phyloP scores from a whole-genome alignment of 2,113 vertebrate genomes.

The Choloepus hoffmanni region DNA sequence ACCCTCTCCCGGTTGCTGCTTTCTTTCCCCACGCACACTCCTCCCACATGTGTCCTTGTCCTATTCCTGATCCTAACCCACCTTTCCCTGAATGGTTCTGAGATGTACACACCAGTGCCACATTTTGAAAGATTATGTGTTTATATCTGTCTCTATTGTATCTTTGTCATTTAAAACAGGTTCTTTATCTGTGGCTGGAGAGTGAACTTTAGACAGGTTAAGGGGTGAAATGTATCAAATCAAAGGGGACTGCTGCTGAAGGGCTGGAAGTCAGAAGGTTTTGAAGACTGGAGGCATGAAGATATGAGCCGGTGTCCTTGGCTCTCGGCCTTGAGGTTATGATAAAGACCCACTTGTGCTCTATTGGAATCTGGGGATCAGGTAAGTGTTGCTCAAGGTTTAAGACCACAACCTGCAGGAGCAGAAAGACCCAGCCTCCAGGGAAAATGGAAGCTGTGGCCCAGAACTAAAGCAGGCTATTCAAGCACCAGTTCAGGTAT shows the following conservation, averaged over 20 bases:
- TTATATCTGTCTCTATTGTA: neutral
- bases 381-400: neutral
- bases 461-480: no score
- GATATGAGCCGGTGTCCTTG: rapidly evolving
- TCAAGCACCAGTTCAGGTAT: neutral
- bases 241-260: neutral
- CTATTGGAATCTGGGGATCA: neutral
- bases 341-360: neutral
- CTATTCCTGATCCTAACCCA: rapidly evolving
- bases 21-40: rapidly evolving
- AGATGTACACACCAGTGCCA: rapidly evolving
- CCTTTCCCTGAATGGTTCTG: neutral
- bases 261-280: neutral
- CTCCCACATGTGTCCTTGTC: rapidly evolving
- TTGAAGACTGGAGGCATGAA: no score
- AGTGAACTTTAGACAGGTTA: rapidly evolving
- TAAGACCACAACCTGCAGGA: no score
- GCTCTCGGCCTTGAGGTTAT: no score
- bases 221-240: rapidly evolving
- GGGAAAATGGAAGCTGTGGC: no score
- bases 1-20: rapidly evolving
- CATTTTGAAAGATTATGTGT: rapidly evolving
- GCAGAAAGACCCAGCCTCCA: no score
- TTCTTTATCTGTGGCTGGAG: neutral
- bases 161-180: neutral